These are phyloP conservation scores for Cynopterus sphinx DNA, from an alignment of 2,797 vertebrate species.

Conservation along the genomic window DNA sequence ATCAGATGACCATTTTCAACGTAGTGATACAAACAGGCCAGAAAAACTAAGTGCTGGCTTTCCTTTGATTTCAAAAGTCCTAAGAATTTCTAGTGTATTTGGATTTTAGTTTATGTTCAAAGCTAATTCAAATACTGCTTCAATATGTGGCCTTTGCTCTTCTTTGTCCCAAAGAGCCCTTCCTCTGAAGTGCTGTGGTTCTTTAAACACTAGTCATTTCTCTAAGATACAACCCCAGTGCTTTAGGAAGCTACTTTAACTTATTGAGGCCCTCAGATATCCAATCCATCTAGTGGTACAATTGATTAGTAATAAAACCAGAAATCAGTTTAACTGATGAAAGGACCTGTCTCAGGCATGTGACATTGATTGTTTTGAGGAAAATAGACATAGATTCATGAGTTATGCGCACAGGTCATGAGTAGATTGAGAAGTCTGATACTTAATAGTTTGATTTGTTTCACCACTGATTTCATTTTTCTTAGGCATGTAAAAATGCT, in stretches of 20 bases:
- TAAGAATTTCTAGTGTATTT: slow-evolving; percentile 12
- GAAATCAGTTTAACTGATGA: slow-evolving; percentile 39
- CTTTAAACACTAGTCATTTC: slow-evolving; percentile 5
- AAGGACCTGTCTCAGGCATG: slow-evolving; percentile 5
- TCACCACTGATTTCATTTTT: slow-evolving; percentile 26
- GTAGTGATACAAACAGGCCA: background rate
- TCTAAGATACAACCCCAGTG: background rate
- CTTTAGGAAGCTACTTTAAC: slow-evolving; percentile 19
- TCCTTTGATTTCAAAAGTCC: slow-evolving; percentile 30
- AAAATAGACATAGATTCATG: slow-evolving; percentile 36
- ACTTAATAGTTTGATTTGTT: slow-evolving; percentile 33
- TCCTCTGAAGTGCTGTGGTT: slow-evolving; percentile 31
- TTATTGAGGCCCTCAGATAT: slow-evolving; percentile 16
- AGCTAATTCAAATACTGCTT: slow-evolving; percentile 19
- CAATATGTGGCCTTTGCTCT: slow-evolving; percentile 53
- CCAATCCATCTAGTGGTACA: background rate
- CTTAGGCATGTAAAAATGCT: slow-evolving; percentile 33
- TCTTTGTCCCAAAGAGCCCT: slow-evolving; percentile 67
- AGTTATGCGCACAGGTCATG: background rate
- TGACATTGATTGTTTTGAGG: slow-evolving; percentile 22
- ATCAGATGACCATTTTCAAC: slow-evolving; percentile 5
- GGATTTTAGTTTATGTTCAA: slow-evolving; percentile 24
- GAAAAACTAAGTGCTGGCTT: slow-evolving; percentile 31
- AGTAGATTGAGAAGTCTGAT: background rate
- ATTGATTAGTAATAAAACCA: background rate